Base-by-base conservation (phyloP, 2,888 invertebrate species). In the Geotrupes spiniger region DNA sequence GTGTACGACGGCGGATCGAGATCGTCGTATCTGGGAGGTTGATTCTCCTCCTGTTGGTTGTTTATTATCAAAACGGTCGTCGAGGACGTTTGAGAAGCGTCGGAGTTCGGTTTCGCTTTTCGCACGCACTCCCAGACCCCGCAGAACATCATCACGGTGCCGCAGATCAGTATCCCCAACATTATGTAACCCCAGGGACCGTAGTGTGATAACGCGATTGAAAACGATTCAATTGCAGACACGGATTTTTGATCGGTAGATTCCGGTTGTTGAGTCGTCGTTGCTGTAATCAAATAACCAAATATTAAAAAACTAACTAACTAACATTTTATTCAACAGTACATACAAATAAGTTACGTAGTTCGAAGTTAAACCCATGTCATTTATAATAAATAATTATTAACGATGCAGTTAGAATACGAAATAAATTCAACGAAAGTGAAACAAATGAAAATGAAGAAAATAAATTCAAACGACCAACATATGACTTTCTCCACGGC, bases 161-260 rank as follows among this genome's bases (percentile, higher is more conserved):
- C 84, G 64, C 84, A 85, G 54, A 85, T 78, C 28, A 85, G 72
- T 80, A 85, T 84, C 41, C 84, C 85, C 43, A 85, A 76, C 69
- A 85, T 83, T 27, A 85, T 74, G 64, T 85, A 85, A 57, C 85
- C 85, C 85, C 85, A 85, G 0, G 85, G 84, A 0, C 85, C 85
- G 66, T 85, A 85, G 44, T 83, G 84, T 49, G 82, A 81, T 53
- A 85, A 70, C 36, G 83, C 83, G 5, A 80, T 80, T 8, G 76
- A 74, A 9, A 76, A 62, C 8, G 62, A 54, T 33, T 62, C 51
- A 8, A 47, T 33, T 5, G 45, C 39, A 10, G 45, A 38, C 11
- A 17, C 25, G 21, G 25, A 28, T 28, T 37, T 45, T 25, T 45
- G 36, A 11, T 46, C 36, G 16, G 16, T 38, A n/a, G n/a, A n/a